Conservation (phyloP, 2,888 invertebrate species). For the Reticulitermes lucifugus region DNA sequence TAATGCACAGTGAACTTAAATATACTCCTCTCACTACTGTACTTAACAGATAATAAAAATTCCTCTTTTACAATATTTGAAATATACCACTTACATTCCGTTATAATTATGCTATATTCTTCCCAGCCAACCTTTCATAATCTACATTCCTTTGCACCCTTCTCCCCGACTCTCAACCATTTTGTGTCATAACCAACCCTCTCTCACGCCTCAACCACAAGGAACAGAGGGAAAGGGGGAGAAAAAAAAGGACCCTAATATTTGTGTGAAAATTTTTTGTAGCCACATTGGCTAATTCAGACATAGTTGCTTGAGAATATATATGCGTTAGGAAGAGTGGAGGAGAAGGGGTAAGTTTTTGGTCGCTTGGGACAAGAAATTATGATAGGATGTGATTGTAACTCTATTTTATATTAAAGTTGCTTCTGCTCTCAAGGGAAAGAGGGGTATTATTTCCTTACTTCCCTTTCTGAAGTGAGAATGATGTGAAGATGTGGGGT, state of each 20-base stretch:
- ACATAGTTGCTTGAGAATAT: conserved; percentile 47
- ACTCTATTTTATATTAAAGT: conserved; percentile 33
- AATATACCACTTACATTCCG: not conserved
- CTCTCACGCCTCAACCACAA: not conserved
- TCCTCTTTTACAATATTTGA: not conserved
- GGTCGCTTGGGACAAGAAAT: not conserved
- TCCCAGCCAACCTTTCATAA: not conserved
- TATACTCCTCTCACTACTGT: not conserved
- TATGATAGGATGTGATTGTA: not conserved
- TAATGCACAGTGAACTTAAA: not conserved
- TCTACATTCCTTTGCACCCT: not conserved
- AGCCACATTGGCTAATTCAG: conserved; percentile 51
- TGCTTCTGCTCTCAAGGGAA: conserved; percentile 30
- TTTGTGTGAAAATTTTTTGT: conserved; percentile 20
- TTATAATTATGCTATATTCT: conserved; percentile 10
- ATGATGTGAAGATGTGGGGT: not conserved
- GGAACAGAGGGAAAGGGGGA: not conserved
- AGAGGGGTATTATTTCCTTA: not conserved
- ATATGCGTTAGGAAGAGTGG: not conserved
- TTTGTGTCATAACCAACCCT: conserved; percentile 7
- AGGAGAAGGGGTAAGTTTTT: conserved; percentile 1
- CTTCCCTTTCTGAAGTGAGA: not conserved
- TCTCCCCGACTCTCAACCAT: not conserved
- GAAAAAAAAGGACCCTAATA: not conserved
- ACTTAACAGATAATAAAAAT: not conserved